These are phyloP conservation scores for Pseudomugil tenellus DNA, from an alignment of 2,797 vertebrate genomes.

Conservation along the genomic window DNA sequence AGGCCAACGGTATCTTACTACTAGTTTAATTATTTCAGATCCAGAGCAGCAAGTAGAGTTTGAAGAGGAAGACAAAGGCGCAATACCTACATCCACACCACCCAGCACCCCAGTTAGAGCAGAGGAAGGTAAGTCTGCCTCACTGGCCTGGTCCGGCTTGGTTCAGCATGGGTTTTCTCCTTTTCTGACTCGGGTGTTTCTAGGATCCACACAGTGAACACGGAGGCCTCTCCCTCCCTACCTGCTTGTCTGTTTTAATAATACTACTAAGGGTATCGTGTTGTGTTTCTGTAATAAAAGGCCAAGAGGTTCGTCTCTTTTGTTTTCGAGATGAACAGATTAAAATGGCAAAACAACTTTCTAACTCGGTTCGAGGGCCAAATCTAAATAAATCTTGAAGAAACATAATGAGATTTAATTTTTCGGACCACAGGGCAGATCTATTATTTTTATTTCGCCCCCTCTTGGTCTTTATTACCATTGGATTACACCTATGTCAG, in stretches of 20 bases:
- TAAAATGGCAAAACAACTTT: background rate
- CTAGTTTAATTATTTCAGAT: conserved; percentile 56
- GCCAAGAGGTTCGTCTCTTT: conserved; percentile 73
- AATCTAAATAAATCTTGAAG: background rate
- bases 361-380: background rate
- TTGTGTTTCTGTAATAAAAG: conserved; percentile 83
- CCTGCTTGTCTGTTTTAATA: conserved; percentile 75
- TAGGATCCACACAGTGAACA: conserved; percentile 44
- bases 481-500: conserved; percentile 84
- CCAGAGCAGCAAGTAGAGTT: conserved; percentile 73
- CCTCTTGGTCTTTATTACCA: conserved; percentile 88
- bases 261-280: conserved; percentile 66
- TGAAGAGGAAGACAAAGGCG: conserved; percentile 80
- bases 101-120: conserved; percentile 90
- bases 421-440: conserved; percentile 19
- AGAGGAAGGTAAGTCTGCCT: conserved; percentile 90
- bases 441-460: conserved; percentile 38
- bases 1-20: background rate
- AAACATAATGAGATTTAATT: background rate
- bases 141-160: conserved; percentile 20
- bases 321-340: background rate
- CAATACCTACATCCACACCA: conserved; percentile 86
- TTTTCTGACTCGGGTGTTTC: conserved; percentile 35
- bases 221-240: conserved; percentile 44
- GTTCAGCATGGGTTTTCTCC: conserved; percentile 65